Percentiles rank a stretch among this genome's conserved stretches.
Evolutionary conservation across 2,797 vertebrate species (phyloP).

Genomic region (Echiichthys vipera): DNA sequence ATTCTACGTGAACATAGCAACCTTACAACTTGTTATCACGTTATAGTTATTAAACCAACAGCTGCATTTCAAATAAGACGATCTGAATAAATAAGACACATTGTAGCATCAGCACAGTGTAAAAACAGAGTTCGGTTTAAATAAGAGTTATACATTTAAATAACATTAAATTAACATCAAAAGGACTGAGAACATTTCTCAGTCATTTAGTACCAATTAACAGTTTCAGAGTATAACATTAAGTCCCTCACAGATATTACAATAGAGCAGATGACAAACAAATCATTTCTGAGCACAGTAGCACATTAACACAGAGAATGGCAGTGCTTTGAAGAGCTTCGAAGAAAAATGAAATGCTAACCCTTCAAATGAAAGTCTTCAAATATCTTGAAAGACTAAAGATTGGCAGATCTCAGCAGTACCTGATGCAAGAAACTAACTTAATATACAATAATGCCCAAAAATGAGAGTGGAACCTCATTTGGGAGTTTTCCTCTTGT

Average conservation of each 20-base stretch:
- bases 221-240: no score
- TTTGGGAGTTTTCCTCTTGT: neutral
- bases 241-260: constrained; percentile 38
- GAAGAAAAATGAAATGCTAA: constrained; percentile 38
- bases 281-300: constrained; percentile 61
- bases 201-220: no score
- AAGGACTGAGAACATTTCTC: constrained; percentile 42
- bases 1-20: constrained; percentile 47
- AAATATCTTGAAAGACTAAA: constrained; percentile 24
- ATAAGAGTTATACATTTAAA: constrained; percentile 57
- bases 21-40: constrained; percentile 23
- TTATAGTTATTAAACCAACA: constrained; percentile 21
- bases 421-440: constrained; percentile 34
- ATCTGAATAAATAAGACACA: constrained; percentile 75
- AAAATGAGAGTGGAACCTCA: neutral
- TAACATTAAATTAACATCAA: constrained; percentile 48
- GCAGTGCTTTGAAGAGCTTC: constrained; percentile 73
- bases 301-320: constrained; percentile 76
- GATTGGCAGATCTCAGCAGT: constrained; percentile 56
- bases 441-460: constrained; percentile 56
- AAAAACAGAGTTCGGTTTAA: constrained; percentile 77
- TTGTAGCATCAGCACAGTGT: constrained; percentile 72
- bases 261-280: constrained; percentile 41
- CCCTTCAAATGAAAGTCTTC: constrained; percentile 33
- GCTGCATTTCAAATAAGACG: constrained; percentile 49